Percentiles rank a stretch among this genome's conserved stretches.
Conservation (phyloP, 2,888 invertebrate species). For the Platycheirus albimanus region DNA sequence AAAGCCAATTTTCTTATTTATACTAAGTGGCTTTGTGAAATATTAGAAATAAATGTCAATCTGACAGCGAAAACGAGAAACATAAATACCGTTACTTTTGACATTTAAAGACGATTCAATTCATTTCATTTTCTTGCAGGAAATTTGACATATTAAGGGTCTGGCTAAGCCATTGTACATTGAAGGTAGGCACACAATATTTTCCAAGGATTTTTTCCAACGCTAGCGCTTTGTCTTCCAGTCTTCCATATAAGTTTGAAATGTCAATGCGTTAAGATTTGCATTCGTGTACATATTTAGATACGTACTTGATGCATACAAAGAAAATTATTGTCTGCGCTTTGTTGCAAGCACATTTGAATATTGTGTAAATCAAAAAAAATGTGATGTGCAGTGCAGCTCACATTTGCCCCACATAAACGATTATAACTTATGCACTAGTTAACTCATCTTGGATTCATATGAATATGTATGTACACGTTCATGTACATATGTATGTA, state of each 20-base stretch:
- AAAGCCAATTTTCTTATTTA: background rate
- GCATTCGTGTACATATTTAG: background rate
- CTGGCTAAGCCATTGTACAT: too few relatives aligned
- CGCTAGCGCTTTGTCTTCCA: background rate
- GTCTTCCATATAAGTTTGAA: background rate
- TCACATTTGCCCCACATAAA: slow-evolving; percentile 44
- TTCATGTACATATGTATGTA: too few relatives aligned
- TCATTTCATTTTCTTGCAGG: too few relatives aligned
- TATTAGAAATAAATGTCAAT: too few relatives aligned
- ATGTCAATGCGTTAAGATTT: slow-evolving; percentile 11
- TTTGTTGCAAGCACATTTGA: slow-evolving; percentile 6
- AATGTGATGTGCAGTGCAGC: background rate
- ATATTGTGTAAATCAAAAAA: slow-evolving; percentile 15
- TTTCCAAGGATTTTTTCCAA: slow-evolving; percentile 6
- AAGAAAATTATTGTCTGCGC: background rate
- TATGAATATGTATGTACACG: too few relatives aligned
- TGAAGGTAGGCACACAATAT: background rate
- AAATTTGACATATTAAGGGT: too few relatives aligned
- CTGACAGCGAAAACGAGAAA: too few relatives aligned
- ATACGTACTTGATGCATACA: slow-evolving; percentile 16
- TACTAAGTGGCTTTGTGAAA: background rate
- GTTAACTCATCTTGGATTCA: slow-evolving; percentile 51
- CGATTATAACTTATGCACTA: slow-evolving; percentile 72
- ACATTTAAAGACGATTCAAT: too few relatives aligned
- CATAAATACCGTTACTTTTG: too few relatives aligned